Conservation (phyloP, 2,113 vertebrate species). For the Microcebus murinus region DNA sequence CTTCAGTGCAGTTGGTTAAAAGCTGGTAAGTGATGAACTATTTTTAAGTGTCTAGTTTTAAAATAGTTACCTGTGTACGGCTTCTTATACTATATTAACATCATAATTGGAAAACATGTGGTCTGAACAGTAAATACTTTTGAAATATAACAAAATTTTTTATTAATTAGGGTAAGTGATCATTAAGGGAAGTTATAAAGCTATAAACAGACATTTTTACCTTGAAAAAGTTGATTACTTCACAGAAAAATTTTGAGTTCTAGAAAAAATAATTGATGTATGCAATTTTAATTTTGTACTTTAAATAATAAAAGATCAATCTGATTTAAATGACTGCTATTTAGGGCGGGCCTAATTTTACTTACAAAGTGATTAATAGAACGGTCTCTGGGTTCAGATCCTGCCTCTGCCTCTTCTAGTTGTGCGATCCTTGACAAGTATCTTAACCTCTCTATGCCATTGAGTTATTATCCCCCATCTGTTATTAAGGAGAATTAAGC, state of each 20-base stretch:
- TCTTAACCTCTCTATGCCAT: not conserved
- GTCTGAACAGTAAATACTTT: constrained; percentile 1
- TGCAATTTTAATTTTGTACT: not conserved
- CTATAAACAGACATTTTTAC: not conserved
- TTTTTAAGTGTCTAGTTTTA: constrained; percentile 2
- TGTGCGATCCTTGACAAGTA: not conserved
- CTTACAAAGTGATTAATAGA: not conserved
- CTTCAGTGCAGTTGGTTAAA: constrained; percentile 94
- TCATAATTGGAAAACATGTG: not conserved
- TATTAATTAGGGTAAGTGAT: constrained; percentile 2
- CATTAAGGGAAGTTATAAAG: constrained; percentile 13
- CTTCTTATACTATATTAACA: not conserved
- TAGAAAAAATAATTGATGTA: not conserved
- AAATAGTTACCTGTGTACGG: not conserved
- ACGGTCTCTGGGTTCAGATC: not conserved
- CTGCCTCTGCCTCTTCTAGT: not conserved
- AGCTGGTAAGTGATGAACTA: constrained; percentile 90
- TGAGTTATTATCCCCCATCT: not conserved
- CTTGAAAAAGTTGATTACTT: not conserved
- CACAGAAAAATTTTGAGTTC: not conserved
- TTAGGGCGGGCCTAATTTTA: not conserved
- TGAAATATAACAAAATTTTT: not conserved
- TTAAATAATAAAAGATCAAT: not conserved
- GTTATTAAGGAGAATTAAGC: not conserved
- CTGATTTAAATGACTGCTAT: not conserved